phyloP scores from a whole-genome alignment of 2,113 vertebrate species.

The Vireo altiloquus region DNA sequence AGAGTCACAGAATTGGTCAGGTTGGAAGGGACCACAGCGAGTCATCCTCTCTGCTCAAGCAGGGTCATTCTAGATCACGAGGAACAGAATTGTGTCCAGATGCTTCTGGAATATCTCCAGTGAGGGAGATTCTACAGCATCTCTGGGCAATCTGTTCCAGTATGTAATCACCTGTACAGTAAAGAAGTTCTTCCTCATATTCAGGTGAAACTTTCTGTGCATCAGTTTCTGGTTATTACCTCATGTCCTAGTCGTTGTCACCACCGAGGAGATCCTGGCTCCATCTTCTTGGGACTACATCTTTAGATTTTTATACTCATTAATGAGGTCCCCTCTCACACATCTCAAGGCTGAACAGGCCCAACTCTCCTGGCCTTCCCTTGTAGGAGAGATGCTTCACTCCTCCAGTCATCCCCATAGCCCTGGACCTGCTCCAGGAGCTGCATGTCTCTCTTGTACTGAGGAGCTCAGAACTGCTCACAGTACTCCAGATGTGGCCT shows the following conservation, averaged over 20 bases:
- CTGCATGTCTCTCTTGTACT: neutral
- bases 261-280: neutral
- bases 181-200: neutral
- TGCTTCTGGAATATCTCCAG: neutral
- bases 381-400: accelerated
- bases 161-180: neutral
- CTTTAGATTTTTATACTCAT: neutral
- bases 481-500: neutral
- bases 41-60: neutral
- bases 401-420: neutral
- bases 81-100: neutral
- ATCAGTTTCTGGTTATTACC: neutral
- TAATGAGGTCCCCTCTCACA: neutral
- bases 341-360: neutral
- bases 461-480: neutral
- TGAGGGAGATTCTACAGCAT: neutral
- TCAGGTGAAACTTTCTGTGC: neutral
- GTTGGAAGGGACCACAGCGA: neutral
- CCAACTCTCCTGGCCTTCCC: neutral
- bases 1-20: neutral
- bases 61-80: neutral
- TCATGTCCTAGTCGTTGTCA: neutral
- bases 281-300: neutral
- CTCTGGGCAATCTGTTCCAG: neutral
- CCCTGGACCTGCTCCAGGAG: neutral